These are phyloP conservation scores for Poecile atricapillus DNA, from an alignment of 2,113 vertebrate species.

Conservation along the genomic window DNA sequence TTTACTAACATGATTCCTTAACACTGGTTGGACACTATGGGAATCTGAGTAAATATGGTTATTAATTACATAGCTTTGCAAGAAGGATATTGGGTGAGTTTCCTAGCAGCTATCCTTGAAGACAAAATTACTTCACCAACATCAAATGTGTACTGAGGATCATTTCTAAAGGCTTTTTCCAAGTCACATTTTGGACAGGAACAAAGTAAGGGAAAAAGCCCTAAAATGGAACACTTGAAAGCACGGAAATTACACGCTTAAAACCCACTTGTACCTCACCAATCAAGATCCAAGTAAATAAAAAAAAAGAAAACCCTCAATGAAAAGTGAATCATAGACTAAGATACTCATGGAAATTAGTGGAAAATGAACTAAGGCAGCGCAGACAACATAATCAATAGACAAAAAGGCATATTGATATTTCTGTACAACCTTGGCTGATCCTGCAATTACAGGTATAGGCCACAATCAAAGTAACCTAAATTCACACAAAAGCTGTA, in stretches of 20 bases:
- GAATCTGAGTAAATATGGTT: background rate
- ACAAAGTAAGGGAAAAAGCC: accelerated
- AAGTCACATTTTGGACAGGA: background rate
- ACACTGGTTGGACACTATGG: background rate
- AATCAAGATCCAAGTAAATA: background rate
- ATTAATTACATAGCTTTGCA: background rate
- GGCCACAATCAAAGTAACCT: background rate
- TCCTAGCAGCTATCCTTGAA: background rate
- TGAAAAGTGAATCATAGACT: background rate
- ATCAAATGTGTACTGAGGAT: background rate
- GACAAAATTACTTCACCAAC: background rate
- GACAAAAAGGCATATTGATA: background rate
- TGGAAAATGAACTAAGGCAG: background rate
- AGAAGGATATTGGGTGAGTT: background rate
- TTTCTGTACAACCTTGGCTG: background rate
- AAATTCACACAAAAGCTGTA: background rate
- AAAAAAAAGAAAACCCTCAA: accelerated
- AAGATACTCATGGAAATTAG: background rate
- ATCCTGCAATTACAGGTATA: background rate
- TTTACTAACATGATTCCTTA: background rate
- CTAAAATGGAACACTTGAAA: background rate
- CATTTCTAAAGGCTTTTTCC: background rate
- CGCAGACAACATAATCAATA: background rate
- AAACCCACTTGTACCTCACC: background rate
- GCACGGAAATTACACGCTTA: background rate